Percentiles rank a stretch among this genome's conserved stretches.
Conservation (phyloP, 2,113 vertebrate genomes). For the Candoia aspera region DNA sequence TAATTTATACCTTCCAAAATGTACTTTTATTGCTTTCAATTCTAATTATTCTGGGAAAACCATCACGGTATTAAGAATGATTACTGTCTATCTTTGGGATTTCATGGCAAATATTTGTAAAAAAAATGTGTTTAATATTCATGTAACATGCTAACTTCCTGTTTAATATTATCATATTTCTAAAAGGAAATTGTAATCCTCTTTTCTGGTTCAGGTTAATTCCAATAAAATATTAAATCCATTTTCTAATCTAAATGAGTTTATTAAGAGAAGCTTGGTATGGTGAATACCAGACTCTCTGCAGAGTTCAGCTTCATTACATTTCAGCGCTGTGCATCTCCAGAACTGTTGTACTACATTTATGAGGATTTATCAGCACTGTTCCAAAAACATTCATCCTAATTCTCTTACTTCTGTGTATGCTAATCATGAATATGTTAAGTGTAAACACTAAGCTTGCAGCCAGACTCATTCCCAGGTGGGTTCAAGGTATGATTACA, state of each 20-base stretch:
- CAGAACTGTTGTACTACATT: conserved; percentile 84
- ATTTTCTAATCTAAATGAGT: conserved; percentile 89
- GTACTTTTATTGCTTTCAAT: conserved; percentile 68
- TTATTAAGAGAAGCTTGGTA: conserved; percentile 82
- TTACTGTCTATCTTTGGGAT: conserved; percentile 73
- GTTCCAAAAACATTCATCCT: conserved; percentile 85
- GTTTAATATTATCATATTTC: conserved; percentile 82
- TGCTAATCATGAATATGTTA: conserved; percentile 82
- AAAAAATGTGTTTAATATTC: conserved; percentile 78
- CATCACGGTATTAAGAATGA: conserved; percentile 76
- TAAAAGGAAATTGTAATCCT: conserved; percentile 84
- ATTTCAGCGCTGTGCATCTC: conserved; percentile 76
- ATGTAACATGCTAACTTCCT: conserved; percentile 77
- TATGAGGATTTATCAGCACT: conserved; percentile 84
- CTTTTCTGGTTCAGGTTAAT: conserved; percentile 86
- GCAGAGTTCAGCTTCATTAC: conserved; percentile 84
- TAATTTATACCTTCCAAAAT: conserved; percentile 62
- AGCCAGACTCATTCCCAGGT: conserved; percentile 79
- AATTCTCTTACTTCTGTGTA: conserved; percentile 81
- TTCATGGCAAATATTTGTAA: conserved; percentile 72
- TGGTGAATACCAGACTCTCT: conserved; percentile 82
- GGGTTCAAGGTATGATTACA: conserved; percentile 82
- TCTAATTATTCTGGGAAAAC: conserved; percentile 76
- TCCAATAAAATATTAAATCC: conserved; percentile 88
- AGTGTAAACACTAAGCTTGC: conserved; percentile 78